Evolutionary conservation across 2,888 invertebrate species (phyloP), one percentile per base, ranked within the genome.

Genomic region (Caenorhabditis sulstoni): DNA sequence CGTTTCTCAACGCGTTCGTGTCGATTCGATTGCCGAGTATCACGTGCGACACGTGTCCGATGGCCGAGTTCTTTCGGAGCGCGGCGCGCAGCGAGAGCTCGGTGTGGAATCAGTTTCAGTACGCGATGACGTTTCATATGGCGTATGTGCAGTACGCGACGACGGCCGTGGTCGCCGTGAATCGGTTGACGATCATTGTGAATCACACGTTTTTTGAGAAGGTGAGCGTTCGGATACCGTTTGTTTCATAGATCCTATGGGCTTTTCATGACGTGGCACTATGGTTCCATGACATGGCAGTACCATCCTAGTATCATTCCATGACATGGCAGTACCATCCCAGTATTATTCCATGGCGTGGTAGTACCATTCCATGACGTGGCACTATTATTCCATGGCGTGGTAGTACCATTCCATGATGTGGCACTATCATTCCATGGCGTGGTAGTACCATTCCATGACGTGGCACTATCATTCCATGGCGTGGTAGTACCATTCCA

Each of bases 91-190:
- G 9, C 49, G 9, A 23, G 3, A 57, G 29, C 5, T 9, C 47
- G 0, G 14, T 67, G 1, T 3, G 22, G 4, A 49, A 37, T 11
- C 57, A 67, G 49, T 49, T 57, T 3, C 37, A 49, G 9, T 67
- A 49, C 18, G 47, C 39, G 5, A 23, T 67, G 49, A 45, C 57
- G 49, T 67, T 67, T 39, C 57, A 67, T 18, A 67, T 67, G 66
- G 66, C 66, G 9, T 67, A 37, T 18, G 49, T 67, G 12, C 66
- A 67, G 22, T 67, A 47, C 37, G 22, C 47, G 11, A 57, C 57
- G 5, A 67, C 66, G 47, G 57, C 66, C 11, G 41, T 58, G n/a
- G 57, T 67, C 11, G 66, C 66, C 11, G 1, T 67, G 7, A 67
- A 58, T 20, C 29, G 66, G 44, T 37, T 58, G 45, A 45, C 66